A percentile compares a stretch with the other conserved stretches of the same genome.
phyloP scores from a whole-genome alignment of 2,113 vertebrate species.

The Apteryx mantelli region DNA sequence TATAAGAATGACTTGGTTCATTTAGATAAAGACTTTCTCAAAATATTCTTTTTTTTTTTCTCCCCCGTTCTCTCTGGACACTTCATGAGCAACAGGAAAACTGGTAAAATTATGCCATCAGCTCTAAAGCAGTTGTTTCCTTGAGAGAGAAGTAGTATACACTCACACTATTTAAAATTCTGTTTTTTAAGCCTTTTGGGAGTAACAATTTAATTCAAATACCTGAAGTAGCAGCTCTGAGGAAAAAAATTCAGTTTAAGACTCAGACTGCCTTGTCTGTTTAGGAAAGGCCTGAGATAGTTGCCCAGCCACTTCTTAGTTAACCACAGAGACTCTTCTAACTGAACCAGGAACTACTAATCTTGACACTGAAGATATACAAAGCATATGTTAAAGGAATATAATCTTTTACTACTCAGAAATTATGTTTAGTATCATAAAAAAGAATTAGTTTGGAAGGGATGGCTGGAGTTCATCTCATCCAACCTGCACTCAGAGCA shows the following conservation, averaged over 20 bases:
- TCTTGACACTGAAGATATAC: not conserved
- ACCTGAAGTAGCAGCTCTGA: not conserved
- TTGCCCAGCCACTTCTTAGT: not conserved
- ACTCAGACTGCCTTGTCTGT: rapidly evolving
- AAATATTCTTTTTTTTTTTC: not conserved
- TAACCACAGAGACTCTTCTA: not conserved
- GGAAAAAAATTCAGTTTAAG: not conserved
- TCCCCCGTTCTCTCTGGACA: not conserved
- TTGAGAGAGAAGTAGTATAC: not conserved
- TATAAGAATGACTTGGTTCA: not conserved
- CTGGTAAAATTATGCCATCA: not conserved
- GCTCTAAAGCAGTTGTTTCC: constrained; percentile 15
- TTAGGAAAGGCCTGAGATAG: not conserved
- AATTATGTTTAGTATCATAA: not conserved
- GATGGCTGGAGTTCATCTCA: not conserved
- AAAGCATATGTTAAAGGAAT: not conserved
- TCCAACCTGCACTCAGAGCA: not conserved
- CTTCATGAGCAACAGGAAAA: not conserved
- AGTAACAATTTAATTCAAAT: not conserved
- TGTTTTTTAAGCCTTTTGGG: not conserved
- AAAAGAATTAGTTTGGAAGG: not conserved
- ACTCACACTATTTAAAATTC: not conserved
- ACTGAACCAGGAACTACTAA: not conserved
- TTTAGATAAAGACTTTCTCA: not conserved
- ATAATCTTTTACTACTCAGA: not conserved